These are phyloP conservation scores for Eupleurogrammus muticus DNA, from an alignment of 2,797 vertebrate species.

Conservation along the genomic window DNA sequence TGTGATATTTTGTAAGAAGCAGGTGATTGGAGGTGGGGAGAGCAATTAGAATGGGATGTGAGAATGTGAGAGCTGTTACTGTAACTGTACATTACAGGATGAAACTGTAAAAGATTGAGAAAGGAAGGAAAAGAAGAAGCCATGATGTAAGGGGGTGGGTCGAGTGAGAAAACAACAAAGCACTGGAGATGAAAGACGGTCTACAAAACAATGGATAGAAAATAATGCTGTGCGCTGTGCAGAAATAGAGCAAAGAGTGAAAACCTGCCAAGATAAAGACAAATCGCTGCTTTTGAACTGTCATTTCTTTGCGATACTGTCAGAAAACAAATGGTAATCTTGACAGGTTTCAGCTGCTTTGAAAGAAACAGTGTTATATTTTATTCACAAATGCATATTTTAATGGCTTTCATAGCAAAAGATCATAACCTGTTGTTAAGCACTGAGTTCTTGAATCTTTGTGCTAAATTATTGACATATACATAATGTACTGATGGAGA, in stretches of 20 bases:
- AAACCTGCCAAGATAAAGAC: slow-evolving; percentile 84
- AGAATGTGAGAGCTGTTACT: slow-evolving; percentile 35
- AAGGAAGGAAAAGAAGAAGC: slow-evolving; percentile 52
- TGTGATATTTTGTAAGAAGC: slow-evolving; percentile 28
- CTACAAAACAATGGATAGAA: slow-evolving; percentile 78
- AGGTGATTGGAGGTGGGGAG: slow-evolving; percentile 43
- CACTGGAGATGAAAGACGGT: slow-evolving; percentile 79
- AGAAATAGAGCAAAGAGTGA: slow-evolving; percentile 84
- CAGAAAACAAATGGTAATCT: slow-evolving; percentile 78
- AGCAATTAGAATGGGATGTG: slow-evolving; percentile 39
- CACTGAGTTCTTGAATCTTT: slow-evolving; percentile 61
- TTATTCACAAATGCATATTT: slow-evolving; percentile 81
- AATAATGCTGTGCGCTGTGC: slow-evolving; percentile 75
- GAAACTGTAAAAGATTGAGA: slow-evolving; percentile 49
- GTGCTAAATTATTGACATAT: slow-evolving; percentile 77
- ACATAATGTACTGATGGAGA: slow-evolving; percentile 69
- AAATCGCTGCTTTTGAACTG: slow-evolving; percentile 80
- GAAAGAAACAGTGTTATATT: slow-evolving; percentile 77
- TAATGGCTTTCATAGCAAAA: slow-evolving; percentile 73
- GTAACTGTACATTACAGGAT: slow-evolving; percentile 60
- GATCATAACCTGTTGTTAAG: slow-evolving; percentile 81
- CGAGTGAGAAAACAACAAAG: slow-evolving; percentile 79
- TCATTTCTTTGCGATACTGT: slow-evolving; percentile 76
- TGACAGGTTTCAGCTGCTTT: slow-evolving; percentile 79
- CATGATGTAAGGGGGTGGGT: slow-evolving; percentile 54